A percentile compares a stretch with the other conserved stretches of the same genome.
phyloP scores from a whole-genome alignment of 1,140 invertebrate genomes.

The Microplitis mediator region DNA sequence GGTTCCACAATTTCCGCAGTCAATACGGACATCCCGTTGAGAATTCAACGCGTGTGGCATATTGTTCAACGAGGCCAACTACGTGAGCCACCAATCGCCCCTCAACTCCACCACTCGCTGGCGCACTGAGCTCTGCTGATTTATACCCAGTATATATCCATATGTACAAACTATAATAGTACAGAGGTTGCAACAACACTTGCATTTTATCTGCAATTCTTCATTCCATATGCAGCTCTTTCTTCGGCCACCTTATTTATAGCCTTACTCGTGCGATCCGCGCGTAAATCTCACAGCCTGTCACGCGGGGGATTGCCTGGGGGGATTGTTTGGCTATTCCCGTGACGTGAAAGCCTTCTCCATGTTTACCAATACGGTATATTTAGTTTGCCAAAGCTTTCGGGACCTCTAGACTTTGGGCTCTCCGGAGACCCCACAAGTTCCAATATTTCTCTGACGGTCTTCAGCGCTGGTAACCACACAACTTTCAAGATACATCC shows the following conservation, averaged over 20 bases:
- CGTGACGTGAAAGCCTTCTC: not conserved
- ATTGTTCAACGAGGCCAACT: constrained; percentile 28
- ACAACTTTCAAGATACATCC: constrained; percentile 15
- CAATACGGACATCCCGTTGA: constrained; percentile 27
- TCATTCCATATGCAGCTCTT: not conserved
- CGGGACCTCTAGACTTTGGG: too few species aligned
- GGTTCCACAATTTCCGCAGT: constrained; percentile 27
- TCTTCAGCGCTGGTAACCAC: not conserved
- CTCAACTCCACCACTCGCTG: not conserved
- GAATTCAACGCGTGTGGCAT: constrained; percentile 24
- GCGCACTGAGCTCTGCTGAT: not conserved
- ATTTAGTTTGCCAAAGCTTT: not conserved
- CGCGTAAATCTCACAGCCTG: constrained; percentile 27
- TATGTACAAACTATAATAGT: too few species aligned
- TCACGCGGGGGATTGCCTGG: constrained; percentile 20
- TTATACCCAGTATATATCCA: not conserved
- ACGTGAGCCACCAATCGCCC: constrained; percentile 10
- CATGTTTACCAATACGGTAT: not conserved
- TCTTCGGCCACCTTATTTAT: constrained; percentile 12
- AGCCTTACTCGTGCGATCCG: constrained; percentile 7
- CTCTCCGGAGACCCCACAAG: not conserved
- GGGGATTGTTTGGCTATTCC: constrained; percentile 30
- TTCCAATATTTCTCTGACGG: too few species aligned
- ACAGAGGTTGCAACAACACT: not conserved
- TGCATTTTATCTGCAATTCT: not conserved